Percentiles rank a stretch among this genome's conserved stretches.
phyloP scores from a whole-genome alignment of 2,888 invertebrate species.

The Himalopsyche japonica region DNA sequence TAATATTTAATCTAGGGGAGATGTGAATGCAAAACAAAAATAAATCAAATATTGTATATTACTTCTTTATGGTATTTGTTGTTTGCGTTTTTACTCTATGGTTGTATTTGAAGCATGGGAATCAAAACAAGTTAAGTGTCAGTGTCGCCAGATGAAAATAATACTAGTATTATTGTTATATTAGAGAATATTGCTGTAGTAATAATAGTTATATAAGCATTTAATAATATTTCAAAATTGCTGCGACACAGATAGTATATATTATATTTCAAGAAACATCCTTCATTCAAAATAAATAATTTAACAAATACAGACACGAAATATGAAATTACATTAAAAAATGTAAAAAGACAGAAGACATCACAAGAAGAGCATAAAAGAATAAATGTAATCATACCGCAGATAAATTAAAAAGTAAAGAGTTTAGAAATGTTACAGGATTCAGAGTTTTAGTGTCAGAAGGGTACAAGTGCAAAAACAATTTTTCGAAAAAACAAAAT shows the following conservation, averaged over 20 bases:
- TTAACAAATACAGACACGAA: neutral
- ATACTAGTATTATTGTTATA: neutral
- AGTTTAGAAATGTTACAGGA: too few relatives aligned
- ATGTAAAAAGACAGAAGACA: neutral
- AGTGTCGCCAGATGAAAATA: constrained; percentile 7
- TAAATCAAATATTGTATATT: neutral
- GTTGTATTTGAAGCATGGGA: constrained; percentile 8
- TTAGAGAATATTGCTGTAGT: neutral
- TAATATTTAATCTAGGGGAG: neutral
- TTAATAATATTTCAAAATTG: neutral
- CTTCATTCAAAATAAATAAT: neutral
- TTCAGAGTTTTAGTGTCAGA: too few relatives aligned
- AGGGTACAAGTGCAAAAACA: too few relatives aligned
- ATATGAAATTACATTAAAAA: neutral
- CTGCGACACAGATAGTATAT: neutral
- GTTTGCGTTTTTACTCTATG: constrained; percentile 1
- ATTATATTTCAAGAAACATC: neutral
- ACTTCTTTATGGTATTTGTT: neutral
- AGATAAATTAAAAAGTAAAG: too few relatives aligned
- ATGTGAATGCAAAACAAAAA: neutral
- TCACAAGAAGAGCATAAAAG: neutral
- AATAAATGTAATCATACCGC: too few relatives aligned
- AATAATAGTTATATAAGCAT: neutral
- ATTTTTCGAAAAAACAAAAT: too few relatives aligned
- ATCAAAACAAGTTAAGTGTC: constrained; percentile 16